Evolutionary conservation across 2,888 invertebrate genomes (phyloP).

Genomic region (Kuschelorhynchus macadamiae): DNA sequence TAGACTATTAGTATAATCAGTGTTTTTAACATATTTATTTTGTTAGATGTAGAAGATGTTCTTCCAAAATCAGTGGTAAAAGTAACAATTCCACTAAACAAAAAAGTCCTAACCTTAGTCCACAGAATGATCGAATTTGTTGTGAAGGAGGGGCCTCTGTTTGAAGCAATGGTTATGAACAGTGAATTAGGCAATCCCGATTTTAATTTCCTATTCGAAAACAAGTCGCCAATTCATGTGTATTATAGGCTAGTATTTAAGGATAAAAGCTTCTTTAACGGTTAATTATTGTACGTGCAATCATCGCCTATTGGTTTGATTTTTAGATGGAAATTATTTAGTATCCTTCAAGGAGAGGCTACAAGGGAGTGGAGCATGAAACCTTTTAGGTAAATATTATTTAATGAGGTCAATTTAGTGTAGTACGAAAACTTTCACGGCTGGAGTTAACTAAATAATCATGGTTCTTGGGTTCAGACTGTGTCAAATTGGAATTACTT

Average conservation of each 20-base stretch:
- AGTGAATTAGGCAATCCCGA: conserved; percentile 95
- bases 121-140: conserved; percentile 99
- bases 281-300: conserved; percentile 1
- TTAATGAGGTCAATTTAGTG: no score
- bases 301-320: conserved; percentile 13
- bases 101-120: conserved; percentile 89
- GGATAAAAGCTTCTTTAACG: neutral
- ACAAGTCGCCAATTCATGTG: conserved; percentile 71
- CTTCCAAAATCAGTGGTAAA: conserved; percentile 45
- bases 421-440: no score
- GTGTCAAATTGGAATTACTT: no score
- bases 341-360: conserved; percentile 94
- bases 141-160: conserved; percentile 97
- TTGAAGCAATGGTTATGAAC: conserved; percentile 99
- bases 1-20: neutral
- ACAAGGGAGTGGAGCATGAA: conserved; percentile 88
- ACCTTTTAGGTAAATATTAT: conserved; percentile 74
- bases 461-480: no score
- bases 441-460: no score
- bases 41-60: conserved; percentile 32
- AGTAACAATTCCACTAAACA: conserved; percentile 74
- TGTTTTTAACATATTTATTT: conserved; percentile 65
- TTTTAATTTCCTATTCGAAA: conserved; percentile 96
- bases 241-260: conserved; percentile 54
- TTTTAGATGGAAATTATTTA: conserved; percentile 93